A percentile compares a stretch with the other conserved stretches of the same genome.
phyloP scores from a whole-genome alignment of 2,113 vertebrate genomes.

The Dipodomys merriami region DNA sequence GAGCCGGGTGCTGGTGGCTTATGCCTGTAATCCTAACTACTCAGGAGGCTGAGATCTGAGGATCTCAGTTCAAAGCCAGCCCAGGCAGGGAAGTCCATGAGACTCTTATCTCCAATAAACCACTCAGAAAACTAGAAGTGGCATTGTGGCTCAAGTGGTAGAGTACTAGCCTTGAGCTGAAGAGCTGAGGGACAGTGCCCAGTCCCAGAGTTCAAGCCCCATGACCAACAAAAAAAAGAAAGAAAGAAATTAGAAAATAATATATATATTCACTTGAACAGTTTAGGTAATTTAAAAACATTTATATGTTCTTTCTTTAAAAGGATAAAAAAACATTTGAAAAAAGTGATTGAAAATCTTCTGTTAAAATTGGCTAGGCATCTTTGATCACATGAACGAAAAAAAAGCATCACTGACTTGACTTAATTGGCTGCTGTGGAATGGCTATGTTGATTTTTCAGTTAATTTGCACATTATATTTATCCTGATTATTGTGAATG shows the following conservation, averaged over 20 bases:
- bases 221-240: too few relatives aligned
- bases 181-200: too few relatives aligned
- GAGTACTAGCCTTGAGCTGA: too few relatives aligned
- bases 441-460: constrained; percentile 5
- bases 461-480: constrained; percentile 39
- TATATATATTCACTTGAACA: not conserved
- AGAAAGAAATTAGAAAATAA: constrained; percentile 18
- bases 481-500: constrained; percentile 43
- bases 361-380: constrained; percentile 20
- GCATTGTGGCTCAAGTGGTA: too few relatives aligned
- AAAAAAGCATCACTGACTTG: constrained; percentile 13
- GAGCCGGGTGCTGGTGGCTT: too few relatives aligned
- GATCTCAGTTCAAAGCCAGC: too few relatives aligned
- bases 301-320: constrained; percentile 48
- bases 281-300: constrained; percentile 51
- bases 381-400: constrained; percentile 62
- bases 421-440: constrained; percentile 8
- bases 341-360: constrained; percentile 46
- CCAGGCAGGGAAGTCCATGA: too few relatives aligned
- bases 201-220: too few relatives aligned
- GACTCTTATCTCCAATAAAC: too few relatives aligned
- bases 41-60: too few relatives aligned
- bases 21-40: too few relatives aligned
- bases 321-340: constrained; percentile 63
- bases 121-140: too few relatives aligned